These are phyloP conservation scores for Noctilio leporinus DNA, from an alignment of 2,113 vertebrate species.

Conservation along the genomic window DNA sequence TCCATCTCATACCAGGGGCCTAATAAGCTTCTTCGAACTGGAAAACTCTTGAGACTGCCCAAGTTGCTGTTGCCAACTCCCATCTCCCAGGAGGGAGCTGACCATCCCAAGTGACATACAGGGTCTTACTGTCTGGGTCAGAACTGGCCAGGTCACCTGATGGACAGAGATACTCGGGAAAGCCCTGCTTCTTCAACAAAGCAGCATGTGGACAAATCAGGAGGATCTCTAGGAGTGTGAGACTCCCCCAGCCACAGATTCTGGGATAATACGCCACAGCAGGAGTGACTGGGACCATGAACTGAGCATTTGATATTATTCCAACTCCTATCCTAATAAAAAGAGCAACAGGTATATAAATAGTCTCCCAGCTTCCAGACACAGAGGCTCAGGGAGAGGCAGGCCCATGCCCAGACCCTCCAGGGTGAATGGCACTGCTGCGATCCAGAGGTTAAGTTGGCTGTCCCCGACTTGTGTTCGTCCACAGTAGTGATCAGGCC, in stretches of 20 bases:
- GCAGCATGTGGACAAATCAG: not conserved
- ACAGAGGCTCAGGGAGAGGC: not conserved
- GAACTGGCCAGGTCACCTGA: not conserved
- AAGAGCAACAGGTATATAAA: not conserved
- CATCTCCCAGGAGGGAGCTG: not conserved
- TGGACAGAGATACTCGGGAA: not conserved
- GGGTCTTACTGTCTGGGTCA: not conserved
- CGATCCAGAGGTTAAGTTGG: not conserved
- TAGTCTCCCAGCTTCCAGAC: not conserved
- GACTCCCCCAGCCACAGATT: not conserved
- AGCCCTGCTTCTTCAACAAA: not conserved
- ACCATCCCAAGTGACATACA: not conserved
- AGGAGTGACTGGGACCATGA: not conserved
- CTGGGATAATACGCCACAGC: not conserved
- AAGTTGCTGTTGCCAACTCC: not conserved
- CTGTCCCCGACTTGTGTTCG: not conserved
- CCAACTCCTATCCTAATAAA: not conserved
- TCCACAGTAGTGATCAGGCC: not conserved
- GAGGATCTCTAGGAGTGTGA: not conserved
- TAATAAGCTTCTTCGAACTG: not conserved
- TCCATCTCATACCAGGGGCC: not conserved
- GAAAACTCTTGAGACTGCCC: not conserved
- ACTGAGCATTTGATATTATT: not conserved
- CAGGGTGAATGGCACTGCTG: not conserved
- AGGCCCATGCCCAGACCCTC: not conserved